Base-by-base conservation (phyloP, 2,113 vertebrate species). In the Furnarius figulus region DNA sequence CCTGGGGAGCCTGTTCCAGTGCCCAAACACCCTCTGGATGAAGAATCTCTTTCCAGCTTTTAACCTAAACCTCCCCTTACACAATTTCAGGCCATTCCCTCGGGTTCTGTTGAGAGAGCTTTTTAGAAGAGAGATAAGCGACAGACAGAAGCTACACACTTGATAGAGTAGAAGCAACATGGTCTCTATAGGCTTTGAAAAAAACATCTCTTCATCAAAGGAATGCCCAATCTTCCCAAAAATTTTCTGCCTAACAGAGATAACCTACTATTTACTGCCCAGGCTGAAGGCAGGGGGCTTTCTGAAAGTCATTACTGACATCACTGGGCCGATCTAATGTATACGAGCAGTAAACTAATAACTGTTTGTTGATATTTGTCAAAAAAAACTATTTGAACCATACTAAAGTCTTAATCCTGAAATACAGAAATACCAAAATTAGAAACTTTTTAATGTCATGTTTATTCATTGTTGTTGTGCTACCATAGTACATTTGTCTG, bases 401-500 rank as follows among this genome's bases (percentile, higher is more conserved):
- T 47, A 31, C 3, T 62, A 65, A 55, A 40, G 35, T 40, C n/a
- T 62, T 74, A 81, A 68, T 8, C 76, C 49, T 53, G 44, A 84
- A 86, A 47, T 40, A 89, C 4, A 56, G 28, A 93, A 94, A 81
- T 67, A 89, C 61, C 35, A 87, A 65, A 92, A 85, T 89, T 92
- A 63, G 76, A 81, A 87, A 81, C 17, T 84, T 95, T 95, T 95
- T 37, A 3, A 92, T 68, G 76, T 90, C 52, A 56, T 16, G 33
- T 97, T 97, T 97, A 97, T 97, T 97, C 55, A 56, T 78, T 71
- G 47, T 47, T 68, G 13, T 56, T 96, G 31, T 87, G 94, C 68
- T 95, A 92, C 80, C 5, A 0, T 74, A 90, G 61, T 93, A 96
- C 86, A 95, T 91, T 95, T 84, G 35, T 93, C 86, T 95, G 93